phyloP scores from a whole-genome alignment of 1,140 invertebrate species.

The Saccostrea glomerata region DNA sequence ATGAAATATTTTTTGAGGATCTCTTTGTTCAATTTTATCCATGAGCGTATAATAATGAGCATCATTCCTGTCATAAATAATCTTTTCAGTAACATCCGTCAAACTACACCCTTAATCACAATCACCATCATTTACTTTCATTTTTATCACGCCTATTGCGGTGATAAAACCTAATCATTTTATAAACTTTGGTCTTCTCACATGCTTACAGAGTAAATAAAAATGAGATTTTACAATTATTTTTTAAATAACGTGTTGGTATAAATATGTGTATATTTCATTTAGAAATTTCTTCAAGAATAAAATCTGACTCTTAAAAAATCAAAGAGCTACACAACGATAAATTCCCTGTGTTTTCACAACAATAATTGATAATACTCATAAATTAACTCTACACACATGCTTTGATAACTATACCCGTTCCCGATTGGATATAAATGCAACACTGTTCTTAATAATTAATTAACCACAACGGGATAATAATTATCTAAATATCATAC shows the following conservation, averaged over 20 bases:
- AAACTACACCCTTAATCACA: neutral
- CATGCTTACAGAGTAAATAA: neutral
- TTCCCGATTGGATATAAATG: neutral
- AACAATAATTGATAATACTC: conserved; percentile 15
- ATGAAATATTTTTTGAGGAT: neutral
- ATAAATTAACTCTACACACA: conserved; percentile 15
- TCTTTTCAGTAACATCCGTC: neutral
- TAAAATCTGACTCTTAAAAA: neutral
- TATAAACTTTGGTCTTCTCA: neutral
- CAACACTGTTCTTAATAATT: neutral
- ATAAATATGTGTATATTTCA: too few species aligned
- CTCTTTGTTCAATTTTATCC: neutral
- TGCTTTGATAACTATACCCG: neutral
- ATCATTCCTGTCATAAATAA: neutral
- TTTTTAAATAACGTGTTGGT: too few species aligned
- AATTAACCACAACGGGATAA: neutral
- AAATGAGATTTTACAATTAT: too few species aligned
- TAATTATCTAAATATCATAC: neutral
- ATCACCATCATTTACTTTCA: neutral
- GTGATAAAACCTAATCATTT: neutral
- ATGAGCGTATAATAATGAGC: neutral
- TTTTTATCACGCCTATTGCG: neutral
- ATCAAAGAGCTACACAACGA: neutral
- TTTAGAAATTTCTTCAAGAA: neutral
- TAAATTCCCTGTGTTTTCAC: neutral